Percentiles rank a stretch among this genome's conserved stretches.
Conservation (phyloP, 2,113 vertebrate species). For the Chloroceryle aenea region DNA sequence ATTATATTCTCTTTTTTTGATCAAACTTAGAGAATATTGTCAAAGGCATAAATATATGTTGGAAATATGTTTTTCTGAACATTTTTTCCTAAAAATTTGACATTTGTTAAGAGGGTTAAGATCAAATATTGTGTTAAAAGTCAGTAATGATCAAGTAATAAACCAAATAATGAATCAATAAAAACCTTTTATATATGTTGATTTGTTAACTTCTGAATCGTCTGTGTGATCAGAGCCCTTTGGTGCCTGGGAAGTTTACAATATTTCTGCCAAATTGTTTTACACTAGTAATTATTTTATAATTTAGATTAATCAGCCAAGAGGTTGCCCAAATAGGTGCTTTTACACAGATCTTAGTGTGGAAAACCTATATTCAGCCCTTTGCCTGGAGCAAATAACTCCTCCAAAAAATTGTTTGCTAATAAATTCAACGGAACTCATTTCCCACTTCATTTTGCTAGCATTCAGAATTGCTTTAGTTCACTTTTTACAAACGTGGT, state of each 20-base stretch:
- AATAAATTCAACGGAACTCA: not conserved
- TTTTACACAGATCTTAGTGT: not conserved
- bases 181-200: not conserved
- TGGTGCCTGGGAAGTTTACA: not conserved
- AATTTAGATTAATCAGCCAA: not conserved
- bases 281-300: not conserved
- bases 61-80: not conserved
- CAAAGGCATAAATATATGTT: not conserved
- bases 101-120: not conserved
- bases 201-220: not conserved
- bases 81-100: not conserved
- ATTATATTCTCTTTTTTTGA: not conserved
- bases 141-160: not conserved
- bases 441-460: not conserved
- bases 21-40: not conserved
- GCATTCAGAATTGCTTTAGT: not conserved
- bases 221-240: not conserved
- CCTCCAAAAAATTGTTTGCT: not conserved
- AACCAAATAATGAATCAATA: not conserved
- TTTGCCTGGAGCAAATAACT: not conserved
- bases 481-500: not conserved
- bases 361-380: not conserved
- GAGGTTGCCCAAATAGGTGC: not conserved
- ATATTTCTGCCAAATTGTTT: not conserved
- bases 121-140: not conserved